These are phyloP conservation scores for Arenaria interpres DNA, from an alignment of 2,113 vertebrate species.

Conservation along the genomic window DNA sequence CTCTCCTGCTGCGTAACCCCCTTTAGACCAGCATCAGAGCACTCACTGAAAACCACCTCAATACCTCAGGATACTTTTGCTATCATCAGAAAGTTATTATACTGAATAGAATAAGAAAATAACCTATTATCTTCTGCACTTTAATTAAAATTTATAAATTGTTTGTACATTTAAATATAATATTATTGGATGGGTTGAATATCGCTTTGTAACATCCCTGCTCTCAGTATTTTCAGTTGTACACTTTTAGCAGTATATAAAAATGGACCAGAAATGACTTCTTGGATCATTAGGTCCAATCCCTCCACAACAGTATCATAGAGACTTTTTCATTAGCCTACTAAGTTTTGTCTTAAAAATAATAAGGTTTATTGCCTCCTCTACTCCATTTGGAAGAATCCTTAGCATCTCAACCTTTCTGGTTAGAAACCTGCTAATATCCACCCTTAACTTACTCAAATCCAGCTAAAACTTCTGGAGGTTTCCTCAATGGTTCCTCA, in stretches of 20 bases:
- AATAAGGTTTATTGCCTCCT: neutral
- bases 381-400: neutral
- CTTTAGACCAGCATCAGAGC: neutral
- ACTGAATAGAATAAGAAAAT: neutral
- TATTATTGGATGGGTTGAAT: neutral
- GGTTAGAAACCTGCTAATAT: neutral
- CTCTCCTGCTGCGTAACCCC: neutral
- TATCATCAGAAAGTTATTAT: neutral
- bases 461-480: neutral
- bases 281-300: constrained; percentile 25
- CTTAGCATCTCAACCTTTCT: neutral
- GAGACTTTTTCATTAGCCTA: neutral
- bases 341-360: neutral
- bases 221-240: neutral
- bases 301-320: neutral
- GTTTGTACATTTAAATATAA: neutral
- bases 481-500: neutral
- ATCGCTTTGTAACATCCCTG: neutral
- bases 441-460: neutral
- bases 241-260: neutral
- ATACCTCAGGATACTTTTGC: neutral
- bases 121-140: neutral
- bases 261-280: neutral
- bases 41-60: neutral
- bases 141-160: constrained; percentile 5